These are phyloP conservation scores for Rhopilema esculentum DNA, from an alignment of 30 jellyfish, hydroid and myxozoan species.

Conservation along the genomic window DNA sequence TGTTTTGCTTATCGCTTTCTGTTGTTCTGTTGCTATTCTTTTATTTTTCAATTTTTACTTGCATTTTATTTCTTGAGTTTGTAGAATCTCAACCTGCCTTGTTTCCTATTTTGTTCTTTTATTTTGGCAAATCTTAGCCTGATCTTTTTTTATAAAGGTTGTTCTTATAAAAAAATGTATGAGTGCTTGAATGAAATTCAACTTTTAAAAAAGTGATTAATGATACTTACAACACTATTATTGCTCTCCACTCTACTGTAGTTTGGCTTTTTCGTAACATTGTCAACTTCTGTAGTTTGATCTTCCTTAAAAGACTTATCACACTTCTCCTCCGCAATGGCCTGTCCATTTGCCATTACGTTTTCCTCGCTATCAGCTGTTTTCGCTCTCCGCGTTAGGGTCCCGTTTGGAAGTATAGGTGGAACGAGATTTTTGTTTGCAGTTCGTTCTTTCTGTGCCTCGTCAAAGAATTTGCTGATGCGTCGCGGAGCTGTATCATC, in stretches of 20 bases:
- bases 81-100: no score
- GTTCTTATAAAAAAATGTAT: no score
- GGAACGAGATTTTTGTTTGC: slow-evolving; percentile 35
- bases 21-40: no score
- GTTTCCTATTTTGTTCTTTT: no score
- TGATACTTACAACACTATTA: slow-evolving; percentile 59
- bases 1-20: no score
- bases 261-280: slow-evolving; percentile 2
- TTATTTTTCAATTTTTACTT: no score
- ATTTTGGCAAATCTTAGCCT: no score
- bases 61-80: no score
- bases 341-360: slow-evolving; percentile 5
- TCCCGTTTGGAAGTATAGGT: slow-evolving; percentile 70
- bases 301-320: slow-evolving; percentile 31
- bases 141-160: no score
- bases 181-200: no score
- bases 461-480: slow-evolving; percentile 58
- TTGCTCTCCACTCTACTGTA: slow-evolving; percentile 4
- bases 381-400: slow-evolving; percentile 33
- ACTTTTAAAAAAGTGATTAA: no score
- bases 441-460: slow-evolving; percentile 36
- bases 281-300: slow-evolving; percentile 56
- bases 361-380: slow-evolving; percentile 45
- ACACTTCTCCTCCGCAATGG: slow-evolving; percentile 34
- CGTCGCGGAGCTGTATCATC: slow-evolving; percentile 70